Percentiles rank a stretch among this genome's conserved stretches.
Evolutionary conservation across 2,113 vertebrate species (phyloP).

Genomic region (Alligator sinensis): DNA sequence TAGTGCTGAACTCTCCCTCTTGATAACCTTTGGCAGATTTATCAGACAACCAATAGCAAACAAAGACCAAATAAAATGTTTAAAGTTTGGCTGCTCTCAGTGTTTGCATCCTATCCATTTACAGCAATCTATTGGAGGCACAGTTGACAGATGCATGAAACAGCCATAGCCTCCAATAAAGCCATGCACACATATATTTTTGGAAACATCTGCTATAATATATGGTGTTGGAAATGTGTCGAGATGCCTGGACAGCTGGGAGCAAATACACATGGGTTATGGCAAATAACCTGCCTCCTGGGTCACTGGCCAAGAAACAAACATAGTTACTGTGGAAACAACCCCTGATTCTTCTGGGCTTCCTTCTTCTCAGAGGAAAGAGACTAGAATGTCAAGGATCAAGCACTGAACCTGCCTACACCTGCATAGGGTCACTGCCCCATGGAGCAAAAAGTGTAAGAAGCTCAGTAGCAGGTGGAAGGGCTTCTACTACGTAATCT

Average conservation of each 20-base stretch:
- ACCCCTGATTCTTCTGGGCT: neutral
- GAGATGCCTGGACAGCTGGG: neutral
- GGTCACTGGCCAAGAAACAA: neutral
- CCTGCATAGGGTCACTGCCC: neutral
- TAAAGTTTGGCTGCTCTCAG: neutral
- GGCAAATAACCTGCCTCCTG: neutral
- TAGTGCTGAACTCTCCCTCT: neutral
- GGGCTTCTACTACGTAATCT: neutral
- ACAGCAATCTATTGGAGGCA: accelerated
- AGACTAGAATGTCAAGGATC: too few relatives aligned
- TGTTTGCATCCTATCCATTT: neutral
- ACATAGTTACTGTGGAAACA: neutral
- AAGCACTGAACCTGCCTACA: neutral
- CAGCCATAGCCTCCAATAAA: neutral
- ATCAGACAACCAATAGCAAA: neutral
- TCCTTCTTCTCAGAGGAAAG: neutral
- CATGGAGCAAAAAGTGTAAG: accelerated
- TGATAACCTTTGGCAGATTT: constrained; percentile 50
- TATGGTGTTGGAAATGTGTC: neutral
- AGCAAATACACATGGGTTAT: neutral
- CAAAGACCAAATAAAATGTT: neutral
- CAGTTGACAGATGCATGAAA: accelerated
- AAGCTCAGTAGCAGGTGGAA: neutral
- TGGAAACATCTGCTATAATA: constrained; percentile 30
- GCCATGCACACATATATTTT: accelerated